Conservation (phyloP, 2,797 vertebrate genomes). For the Tapirus indicus region DNA sequence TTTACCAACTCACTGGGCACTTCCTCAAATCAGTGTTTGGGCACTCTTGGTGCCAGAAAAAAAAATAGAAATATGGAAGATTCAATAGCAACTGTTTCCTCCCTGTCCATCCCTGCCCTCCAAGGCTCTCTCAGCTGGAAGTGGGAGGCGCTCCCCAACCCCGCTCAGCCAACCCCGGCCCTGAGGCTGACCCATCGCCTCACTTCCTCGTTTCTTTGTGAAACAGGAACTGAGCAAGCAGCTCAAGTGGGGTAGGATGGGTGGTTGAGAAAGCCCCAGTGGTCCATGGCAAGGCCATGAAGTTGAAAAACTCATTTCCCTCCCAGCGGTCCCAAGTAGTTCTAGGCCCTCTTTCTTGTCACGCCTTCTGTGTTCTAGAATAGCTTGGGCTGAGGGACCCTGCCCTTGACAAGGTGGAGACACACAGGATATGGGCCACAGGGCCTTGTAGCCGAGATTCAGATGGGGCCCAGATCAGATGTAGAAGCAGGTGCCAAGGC, state of each 20-base stretch:
- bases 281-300: slow-evolving; percentile 43
- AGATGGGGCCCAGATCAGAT: not conserved
- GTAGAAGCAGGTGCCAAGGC: not conserved
- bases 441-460: not conserved
- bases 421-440: not conserved
- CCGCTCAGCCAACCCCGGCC: slow-evolving; percentile 26
- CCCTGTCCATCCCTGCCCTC: not conserved
- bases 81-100: slow-evolving; percentile 52
- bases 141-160: slow-evolving; percentile 47
- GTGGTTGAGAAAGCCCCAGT: slow-evolving; percentile 78
- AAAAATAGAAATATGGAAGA: slow-evolving; percentile 61
- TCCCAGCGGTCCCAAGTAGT: not conserved
- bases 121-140: not conserved
- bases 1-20: slow-evolving; percentile 66
- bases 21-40: slow-evolving; percentile 76
- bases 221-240: slow-evolving; percentile 82
- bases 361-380: slow-evolving; percentile 29
- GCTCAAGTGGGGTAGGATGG: slow-evolving; percentile 56
- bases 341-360: not conserved
- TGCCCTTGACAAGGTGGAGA: slow-evolving; percentile 25
- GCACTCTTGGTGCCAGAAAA: slow-evolving; percentile 52
- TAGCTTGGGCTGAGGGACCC: not conserved
- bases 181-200: slow-evolving; percentile 41
- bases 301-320: slow-evolving; percentile 55
- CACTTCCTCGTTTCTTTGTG: slow-evolving; percentile 82